Conservation (phyloP, 2,888 invertebrate species). For the Drosophila lutescens region DNA sequence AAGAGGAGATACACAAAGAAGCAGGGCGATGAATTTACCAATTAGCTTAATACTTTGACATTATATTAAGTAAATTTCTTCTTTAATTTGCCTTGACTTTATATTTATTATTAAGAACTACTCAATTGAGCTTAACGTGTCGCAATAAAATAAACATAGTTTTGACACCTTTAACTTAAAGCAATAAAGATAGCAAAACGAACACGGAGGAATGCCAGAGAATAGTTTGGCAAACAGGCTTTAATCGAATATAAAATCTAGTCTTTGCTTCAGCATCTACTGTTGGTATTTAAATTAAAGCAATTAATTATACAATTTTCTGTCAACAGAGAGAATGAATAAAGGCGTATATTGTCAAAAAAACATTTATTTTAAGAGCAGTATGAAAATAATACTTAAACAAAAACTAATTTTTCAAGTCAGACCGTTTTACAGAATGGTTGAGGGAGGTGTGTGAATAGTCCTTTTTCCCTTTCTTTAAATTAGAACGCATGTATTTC, state of each 20-base stretch:
- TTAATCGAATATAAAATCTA: neutral
- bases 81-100: too few species aligned
- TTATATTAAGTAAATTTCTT: neutral
- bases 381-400: too few species aligned
- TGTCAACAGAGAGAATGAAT: too few species aligned
- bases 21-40: neutral
- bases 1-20: neutral
- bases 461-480: too few species aligned
- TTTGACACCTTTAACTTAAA: neutral
- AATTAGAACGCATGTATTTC: neutral
- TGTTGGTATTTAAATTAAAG: neutral
- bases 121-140: neutral
- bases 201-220: neutral
- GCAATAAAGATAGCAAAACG: neutral
- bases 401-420: too few species aligned
- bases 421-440: too few species aligned
- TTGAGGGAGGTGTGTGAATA: too few species aligned
- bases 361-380: too few species aligned
- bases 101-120: neutral
- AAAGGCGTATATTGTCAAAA: too few species aligned
- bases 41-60: conserved; percentile 2
- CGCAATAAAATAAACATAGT: neutral
- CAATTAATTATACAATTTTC: too few species aligned
- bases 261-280: neutral
- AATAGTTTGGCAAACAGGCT: neutral